Percentiles rank a stretch among this genome's conserved stretches.
These are phyloP conservation scores for Vanessa atalanta DNA, from an alignment of 1,140 invertebrate species.

Conservation along the genomic window DNA sequence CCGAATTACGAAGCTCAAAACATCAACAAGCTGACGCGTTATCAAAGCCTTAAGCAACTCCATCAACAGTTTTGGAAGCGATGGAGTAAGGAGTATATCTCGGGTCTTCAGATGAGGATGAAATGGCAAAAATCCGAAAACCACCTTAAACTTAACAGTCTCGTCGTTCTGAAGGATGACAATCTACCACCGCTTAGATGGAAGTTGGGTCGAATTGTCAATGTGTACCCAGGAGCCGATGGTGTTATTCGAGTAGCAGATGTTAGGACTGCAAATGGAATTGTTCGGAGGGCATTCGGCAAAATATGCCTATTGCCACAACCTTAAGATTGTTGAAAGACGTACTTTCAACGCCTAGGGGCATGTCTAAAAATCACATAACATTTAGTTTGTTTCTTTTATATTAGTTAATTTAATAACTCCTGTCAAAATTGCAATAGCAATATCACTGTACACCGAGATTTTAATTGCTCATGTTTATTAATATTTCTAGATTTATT, in stretches of 20 bases:
- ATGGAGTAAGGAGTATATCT: neutral
- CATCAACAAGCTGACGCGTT: slow-evolving; percentile 19
- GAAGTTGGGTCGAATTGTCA: slow-evolving; percentile 9
- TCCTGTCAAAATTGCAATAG: no score
- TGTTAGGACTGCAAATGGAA: slow-evolving; percentile 4
- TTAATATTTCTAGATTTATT: no score
- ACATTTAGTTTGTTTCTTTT: no score
- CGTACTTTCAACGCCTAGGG: no score
- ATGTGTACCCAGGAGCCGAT: slow-evolving; percentile 4
- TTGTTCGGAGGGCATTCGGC: neutral
- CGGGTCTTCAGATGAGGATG: neutral
- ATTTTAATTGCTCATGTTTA: no score
- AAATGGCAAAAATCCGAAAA: slow-evolving; percentile 12
- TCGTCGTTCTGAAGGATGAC: slow-evolving; percentile 2
- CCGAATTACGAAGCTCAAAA: neutral
- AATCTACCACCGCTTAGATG: slow-evolving; percentile 7
- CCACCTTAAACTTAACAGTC: neutral
- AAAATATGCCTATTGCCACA: slow-evolving; percentile 15
- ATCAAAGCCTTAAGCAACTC: slow-evolving; percentile 24
- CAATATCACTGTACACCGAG: no score
- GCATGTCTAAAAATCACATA: no score
- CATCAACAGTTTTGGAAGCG: slow-evolving; percentile 30
- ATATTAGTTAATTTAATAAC: no score
- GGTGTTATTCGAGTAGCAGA: slow-evolving; percentile 10
- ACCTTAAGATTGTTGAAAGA: slow-evolving; percentile 7